phyloP scores from a whole-genome alignment of 2,888 invertebrate species.

The Papilio elwesi region DNA sequence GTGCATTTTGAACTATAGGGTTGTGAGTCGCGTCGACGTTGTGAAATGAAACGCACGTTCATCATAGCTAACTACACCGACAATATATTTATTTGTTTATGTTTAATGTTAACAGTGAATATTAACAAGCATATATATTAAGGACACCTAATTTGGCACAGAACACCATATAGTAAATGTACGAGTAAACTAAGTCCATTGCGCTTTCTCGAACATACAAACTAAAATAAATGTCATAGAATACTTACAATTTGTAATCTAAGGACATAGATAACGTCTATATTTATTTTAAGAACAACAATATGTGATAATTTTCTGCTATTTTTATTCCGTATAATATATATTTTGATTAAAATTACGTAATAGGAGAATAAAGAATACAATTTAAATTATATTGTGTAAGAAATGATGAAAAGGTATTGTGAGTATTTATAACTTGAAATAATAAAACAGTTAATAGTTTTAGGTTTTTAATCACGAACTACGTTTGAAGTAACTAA shows the following conservation, averaged over 20 bases:
- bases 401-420: background rate
- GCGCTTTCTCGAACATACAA: slow-evolving; percentile 43
- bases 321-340: slow-evolving; percentile 2
- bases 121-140: slow-evolving; percentile 62
- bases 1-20: slow-evolving; percentile 80
- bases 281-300: slow-evolving; percentile 20
- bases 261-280: slow-evolving; percentile 12
- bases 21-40: slow-evolving; percentile 75
- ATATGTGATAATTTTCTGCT: slow-evolving; percentile 11
- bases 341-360: background rate
- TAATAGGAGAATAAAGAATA: background rate
- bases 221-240: slow-evolving; percentile 42
- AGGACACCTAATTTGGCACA: slow-evolving; percentile 79
- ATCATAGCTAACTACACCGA: slow-evolving; percentile 80
- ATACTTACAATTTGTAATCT: slow-evolving; percentile 6
- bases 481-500: slow-evolving; percentile 43
- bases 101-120: slow-evolving; percentile 60
- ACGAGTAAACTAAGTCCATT: slow-evolving; percentile 38
- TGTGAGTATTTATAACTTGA: background rate
- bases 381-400: too few species aligned
- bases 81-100: slow-evolving; percentile 53
- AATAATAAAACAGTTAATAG: slow-evolving; percentile 4
- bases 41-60: slow-evolving; percentile 75
- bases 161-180: slow-evolving; percentile 52
- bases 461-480: slow-evolving; percentile 36